phyloP scores from a whole-genome alignment of 2,888 invertebrate genomes.

The Aleiodes alternator region DNA sequence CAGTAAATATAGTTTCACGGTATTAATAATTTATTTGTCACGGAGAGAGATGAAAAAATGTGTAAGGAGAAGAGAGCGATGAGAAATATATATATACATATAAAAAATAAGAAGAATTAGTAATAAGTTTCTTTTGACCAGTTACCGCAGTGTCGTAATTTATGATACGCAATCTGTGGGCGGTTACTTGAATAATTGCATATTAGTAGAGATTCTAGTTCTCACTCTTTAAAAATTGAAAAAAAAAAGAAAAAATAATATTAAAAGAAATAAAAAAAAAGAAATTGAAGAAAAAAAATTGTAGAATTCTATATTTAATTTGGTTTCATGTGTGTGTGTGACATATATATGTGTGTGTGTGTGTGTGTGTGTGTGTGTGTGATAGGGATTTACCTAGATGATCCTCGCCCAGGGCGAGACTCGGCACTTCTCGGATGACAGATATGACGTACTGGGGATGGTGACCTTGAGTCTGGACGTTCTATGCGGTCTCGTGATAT shows the following conservation, averaged over 20 bases:
- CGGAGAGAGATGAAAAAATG: constrained; percentile 12
- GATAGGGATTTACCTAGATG: constrained; percentile 59
- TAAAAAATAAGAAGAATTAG: constrained; percentile 13
- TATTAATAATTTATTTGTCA: constrained; percentile 36
- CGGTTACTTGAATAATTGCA: constrained; percentile 54
- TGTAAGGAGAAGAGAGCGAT: neutral
- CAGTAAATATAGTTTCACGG: constrained; percentile 29
- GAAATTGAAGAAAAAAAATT: constrained; percentile 30
- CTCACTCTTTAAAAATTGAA: constrained; percentile 14
- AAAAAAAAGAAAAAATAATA: neutral
- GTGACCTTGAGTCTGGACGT: constrained; percentile 66
- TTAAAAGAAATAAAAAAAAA: constrained; percentile 26
- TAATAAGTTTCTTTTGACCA: constrained; percentile 39
- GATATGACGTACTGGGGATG: constrained; percentile 68
- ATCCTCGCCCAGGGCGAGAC: constrained; percentile 64
- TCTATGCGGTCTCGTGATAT: constrained; percentile 61
- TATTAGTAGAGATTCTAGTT: constrained; percentile 46
- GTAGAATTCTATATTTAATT: constrained; percentile 18
- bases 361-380: no score
- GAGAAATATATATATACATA: neutral
- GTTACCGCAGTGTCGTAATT: constrained; percentile 44
- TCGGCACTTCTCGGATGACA: constrained; percentile 69
- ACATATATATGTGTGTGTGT: no score
- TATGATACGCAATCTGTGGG: constrained; percentile 52
- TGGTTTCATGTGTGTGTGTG: constrained; percentile 26